Percentiles rank a stretch among this genome's conserved stretches.
Evolutionary conservation across 2,888 invertebrate species (phyloP).

Genomic region (Apamea crenata): DNA sequence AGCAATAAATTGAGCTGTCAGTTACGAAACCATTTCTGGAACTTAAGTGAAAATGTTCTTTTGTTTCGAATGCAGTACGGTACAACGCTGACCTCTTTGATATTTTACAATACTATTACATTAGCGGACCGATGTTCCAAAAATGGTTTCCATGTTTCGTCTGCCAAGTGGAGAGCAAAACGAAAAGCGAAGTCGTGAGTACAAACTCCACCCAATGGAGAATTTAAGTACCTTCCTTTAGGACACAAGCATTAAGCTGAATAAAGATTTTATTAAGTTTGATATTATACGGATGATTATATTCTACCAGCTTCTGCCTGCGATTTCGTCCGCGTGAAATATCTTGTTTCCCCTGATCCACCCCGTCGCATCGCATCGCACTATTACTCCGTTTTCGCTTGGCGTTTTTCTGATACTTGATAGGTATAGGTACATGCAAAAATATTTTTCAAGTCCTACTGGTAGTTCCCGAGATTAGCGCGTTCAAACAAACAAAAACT

Average conservation of each 20-base stretch:
- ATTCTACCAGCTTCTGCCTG: no score
- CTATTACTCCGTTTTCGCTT: no score
- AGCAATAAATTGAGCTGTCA: constrained; percentile 42
- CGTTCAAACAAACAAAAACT: no score
- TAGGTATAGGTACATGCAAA: no score
- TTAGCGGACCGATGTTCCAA: constrained; percentile 40
- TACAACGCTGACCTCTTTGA: constrained; percentile 42
- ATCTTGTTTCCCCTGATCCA: no score
- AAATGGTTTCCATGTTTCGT: constrained; percentile 48
- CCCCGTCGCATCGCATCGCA: no score
- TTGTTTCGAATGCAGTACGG: constrained; percentile 43
- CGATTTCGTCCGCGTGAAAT: no score
- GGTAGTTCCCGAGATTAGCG: no score
- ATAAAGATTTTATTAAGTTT: background rate
- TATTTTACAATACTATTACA: constrained; percentile 41
- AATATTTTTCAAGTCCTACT: no score
- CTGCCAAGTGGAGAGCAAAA: constrained; percentile 30
- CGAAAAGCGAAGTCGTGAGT: background rate
- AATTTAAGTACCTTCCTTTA: background rate
- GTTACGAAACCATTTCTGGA: constrained; percentile 35
- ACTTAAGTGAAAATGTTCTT: constrained; percentile 43
- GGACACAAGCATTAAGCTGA: background rate
- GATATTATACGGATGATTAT: background rate
- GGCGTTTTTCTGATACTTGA: no score
- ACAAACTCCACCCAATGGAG: constrained; percentile 1